Percentiles rank a stretch among this genome's conserved stretches.
Evolutionary conservation across 1,140 invertebrate species (phyloP).

Genomic region (Hycleus phaleratus): DNA sequence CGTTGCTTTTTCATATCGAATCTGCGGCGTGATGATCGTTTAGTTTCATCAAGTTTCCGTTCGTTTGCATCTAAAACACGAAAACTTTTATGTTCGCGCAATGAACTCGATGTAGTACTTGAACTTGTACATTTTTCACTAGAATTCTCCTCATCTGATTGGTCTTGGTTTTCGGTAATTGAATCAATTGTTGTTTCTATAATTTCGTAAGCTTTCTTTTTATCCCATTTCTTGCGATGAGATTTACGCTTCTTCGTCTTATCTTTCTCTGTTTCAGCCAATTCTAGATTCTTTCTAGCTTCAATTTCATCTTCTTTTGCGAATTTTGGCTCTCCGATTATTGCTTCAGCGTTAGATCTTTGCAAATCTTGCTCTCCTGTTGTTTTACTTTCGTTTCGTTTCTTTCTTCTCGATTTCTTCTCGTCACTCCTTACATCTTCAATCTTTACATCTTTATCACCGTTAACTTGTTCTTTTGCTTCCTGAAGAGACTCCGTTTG

Average conservation of each 20-base stretch:
- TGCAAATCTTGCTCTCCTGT: conserved; percentile 5
- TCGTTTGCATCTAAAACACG: conserved; percentile 27
- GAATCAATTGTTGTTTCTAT: background rate
- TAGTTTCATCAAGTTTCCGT: conserved; percentile 6
- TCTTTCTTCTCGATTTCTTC: no score
- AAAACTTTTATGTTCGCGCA: conserved; percentile 32
- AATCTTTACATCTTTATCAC: no score
- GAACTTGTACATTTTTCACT: background rate
- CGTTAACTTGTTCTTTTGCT: no score
- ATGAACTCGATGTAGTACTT: conserved; percentile 4
- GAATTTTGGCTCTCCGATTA: background rate
- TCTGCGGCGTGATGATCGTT: background rate
- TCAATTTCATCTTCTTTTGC: background rate
- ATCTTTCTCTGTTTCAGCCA: conserved; percentile 3
- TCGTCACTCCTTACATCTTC: no score
- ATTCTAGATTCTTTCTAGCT: background rate
- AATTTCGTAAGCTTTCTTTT: conserved; percentile 16
- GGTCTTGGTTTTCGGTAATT: conserved; percentile 3
- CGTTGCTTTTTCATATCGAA: conserved; percentile 16
- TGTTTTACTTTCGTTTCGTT: conserved; percentile 11
- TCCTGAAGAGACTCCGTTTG: background rate
- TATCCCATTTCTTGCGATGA: conserved; percentile 2
- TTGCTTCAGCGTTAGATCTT: conserved; percentile 4
- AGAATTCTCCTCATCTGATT: conserved; percentile 15
- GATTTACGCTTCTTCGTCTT: conserved; percentile 13